phyloP scores from a whole-genome alignment of 2,113 vertebrate species.

The Leucopsar rothschildi region DNA sequence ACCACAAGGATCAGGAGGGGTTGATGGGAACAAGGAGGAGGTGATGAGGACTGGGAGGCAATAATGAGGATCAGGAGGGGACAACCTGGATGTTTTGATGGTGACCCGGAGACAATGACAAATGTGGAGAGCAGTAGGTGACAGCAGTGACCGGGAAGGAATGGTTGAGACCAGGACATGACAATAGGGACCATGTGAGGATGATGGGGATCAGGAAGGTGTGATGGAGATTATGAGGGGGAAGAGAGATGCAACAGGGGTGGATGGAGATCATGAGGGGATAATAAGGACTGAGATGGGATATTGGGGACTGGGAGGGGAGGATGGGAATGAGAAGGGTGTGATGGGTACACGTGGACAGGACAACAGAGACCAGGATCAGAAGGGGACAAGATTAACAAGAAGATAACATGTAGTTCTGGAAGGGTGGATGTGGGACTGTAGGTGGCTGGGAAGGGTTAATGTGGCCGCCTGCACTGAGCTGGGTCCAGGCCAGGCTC shows the following conservation, averaged over 20 bases:
- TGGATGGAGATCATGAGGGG: not conserved
- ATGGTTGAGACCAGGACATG: not conserved
- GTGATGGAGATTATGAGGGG: not conserved
- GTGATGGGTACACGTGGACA: not conserved
- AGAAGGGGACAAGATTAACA: not conserved
- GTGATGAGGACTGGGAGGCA: not conserved
- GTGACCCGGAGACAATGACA: not conserved
- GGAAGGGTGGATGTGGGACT: not conserved
- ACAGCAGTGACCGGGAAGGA: not conserved
- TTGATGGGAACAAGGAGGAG: not conserved
- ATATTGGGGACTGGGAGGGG: not conserved
- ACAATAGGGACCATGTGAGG: not conserved
- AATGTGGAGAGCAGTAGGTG: not conserved
- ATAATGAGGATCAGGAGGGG: not conserved
- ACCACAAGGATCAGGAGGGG: not conserved
- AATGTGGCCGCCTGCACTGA: accelerated
- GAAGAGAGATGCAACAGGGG: not conserved
- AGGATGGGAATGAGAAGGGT: not conserved
- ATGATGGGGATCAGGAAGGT: not conserved
- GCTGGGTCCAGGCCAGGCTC: not conserved
- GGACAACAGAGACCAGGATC: not conserved
- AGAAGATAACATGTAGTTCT: not conserved
- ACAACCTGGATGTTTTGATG: not conserved
- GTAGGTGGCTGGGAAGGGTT: not conserved
- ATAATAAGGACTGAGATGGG: not conserved